phyloP scores from a whole-genome alignment of 2,797 vertebrate genomes.

The Alosa sapidissima region DNA sequence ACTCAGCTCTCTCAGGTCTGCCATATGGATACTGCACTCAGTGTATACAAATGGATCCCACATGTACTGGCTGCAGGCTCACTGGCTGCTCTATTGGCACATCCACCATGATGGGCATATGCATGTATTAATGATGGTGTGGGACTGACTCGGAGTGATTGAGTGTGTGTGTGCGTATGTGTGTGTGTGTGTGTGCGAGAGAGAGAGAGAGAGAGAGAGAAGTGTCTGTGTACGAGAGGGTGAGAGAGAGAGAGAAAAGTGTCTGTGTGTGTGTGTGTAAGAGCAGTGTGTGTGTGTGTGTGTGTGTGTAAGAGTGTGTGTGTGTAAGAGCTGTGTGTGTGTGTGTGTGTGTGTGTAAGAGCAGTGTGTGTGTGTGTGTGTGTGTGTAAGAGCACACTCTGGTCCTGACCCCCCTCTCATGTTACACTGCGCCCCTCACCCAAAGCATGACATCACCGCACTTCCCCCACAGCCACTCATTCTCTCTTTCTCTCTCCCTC shows the following conservation, averaged over 20 bases:
- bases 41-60: background rate
- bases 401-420: background rate
- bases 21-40: background rate
- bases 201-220: too few relatives aligned
- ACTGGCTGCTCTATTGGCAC: too few relatives aligned
- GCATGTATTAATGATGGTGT: background rate
- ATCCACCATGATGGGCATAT: background rate
- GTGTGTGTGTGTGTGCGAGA: background rate
- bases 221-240: background rate
- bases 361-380: slow-evolving; percentile 1
- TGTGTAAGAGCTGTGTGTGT: background rate
- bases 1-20: background rate
- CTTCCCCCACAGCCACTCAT: background rate
- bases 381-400: background rate
- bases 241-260: background rate
- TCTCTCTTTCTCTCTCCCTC: background rate
- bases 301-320: background rate
- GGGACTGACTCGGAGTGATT: background rate
- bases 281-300: background rate
- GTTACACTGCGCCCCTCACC: slow-evolving; percentile 12
- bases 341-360: background rate
- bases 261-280: background rate
- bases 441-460: slow-evolving; percentile 9
- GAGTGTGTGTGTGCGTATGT: background rate
- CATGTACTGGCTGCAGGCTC: background rate